These are phyloP conservation scores for Phrynocephalus vlangalii DNA, from an alignment of 2,797 vertebrate genomes.

Conservation along the genomic window DNA sequence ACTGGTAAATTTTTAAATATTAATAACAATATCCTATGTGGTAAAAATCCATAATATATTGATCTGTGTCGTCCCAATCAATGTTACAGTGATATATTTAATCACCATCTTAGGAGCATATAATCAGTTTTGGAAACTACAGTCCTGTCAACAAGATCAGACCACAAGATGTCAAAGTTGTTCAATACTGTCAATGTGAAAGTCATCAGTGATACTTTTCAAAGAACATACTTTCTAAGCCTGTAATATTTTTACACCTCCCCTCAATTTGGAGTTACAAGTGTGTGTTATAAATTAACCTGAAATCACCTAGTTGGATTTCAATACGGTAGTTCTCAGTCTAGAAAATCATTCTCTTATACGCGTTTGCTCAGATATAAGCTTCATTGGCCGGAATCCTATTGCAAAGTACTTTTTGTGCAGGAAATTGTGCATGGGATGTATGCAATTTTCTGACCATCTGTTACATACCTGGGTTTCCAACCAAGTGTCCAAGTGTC, in stretches of 20 bases:
- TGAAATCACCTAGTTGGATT: background rate
- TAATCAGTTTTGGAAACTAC: background rate
- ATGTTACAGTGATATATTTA: background rate
- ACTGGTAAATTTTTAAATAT: no score
- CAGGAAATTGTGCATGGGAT: no score
- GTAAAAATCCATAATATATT: background rate
- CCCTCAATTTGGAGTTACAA: background rate
- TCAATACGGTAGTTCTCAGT: background rate
- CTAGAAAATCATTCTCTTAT: background rate
- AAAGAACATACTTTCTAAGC: background rate
- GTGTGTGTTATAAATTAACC: background rate
- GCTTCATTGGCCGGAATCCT: background rate
- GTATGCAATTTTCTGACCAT: no score
- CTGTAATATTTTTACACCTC: background rate
- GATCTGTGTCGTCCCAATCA: no score
- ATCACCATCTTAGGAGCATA: background rate
- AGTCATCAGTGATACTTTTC: background rate
- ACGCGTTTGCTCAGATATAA: background rate
- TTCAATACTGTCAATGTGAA: background rate
- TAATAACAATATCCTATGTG: background rate
- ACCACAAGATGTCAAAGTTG: background rate
- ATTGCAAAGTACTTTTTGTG: no score
- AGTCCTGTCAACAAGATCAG: background rate
- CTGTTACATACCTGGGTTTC: no score
- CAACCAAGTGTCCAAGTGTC: no score